Evolutionary conservation across 2,797 vertebrate species (phyloP).

Genomic region (Megalops cyprinoides): DNA sequence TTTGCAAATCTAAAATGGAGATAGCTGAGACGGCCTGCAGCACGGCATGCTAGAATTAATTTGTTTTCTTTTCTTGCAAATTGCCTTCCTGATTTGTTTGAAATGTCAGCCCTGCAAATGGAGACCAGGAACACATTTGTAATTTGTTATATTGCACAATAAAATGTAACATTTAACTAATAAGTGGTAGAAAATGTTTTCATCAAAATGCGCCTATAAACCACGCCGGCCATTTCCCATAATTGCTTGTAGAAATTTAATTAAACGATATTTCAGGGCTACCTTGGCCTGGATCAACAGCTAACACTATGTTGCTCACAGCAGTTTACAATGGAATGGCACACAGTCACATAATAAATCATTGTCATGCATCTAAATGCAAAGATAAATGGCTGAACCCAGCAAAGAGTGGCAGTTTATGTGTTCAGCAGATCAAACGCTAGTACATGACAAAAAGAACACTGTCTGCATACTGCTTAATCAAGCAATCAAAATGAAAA

Average conservation of each 20-base stretch:
- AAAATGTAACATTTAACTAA: constrained; percentile 20
- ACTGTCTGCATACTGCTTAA: background rate
- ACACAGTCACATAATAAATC: background rate
- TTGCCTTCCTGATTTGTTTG: constrained; percentile 20
- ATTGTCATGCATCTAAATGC: constrained; percentile 15
- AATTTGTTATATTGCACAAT: constrained; percentile 19
- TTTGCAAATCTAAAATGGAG: too few relatives aligned
- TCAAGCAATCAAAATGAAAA: too few relatives aligned
- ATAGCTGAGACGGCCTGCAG: background rate
- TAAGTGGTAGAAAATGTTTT: constrained; percentile 23
- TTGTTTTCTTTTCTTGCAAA: background rate
- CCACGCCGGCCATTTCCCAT: constrained; percentile 9
- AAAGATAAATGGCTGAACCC: background rate
- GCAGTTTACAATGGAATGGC: constrained; percentile 4
- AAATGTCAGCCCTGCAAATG: constrained; percentile 16
- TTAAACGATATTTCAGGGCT: constrained; percentile 26
- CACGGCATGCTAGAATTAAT: background rate
- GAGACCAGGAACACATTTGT: constrained; percentile 1
- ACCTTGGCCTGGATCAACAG: background rate
- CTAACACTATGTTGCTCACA: background rate
- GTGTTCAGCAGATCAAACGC: background rate
- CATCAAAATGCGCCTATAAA: constrained; percentile 13
- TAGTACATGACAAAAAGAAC: background rate
- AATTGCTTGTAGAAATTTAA: constrained; percentile 29
- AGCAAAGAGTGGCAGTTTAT: background rate